Evolutionary conservation across 2,888 invertebrate genomes (phyloP), one percentile per base, ranked within the genome.

Genomic region (Acrobasis suavella): DNA sequence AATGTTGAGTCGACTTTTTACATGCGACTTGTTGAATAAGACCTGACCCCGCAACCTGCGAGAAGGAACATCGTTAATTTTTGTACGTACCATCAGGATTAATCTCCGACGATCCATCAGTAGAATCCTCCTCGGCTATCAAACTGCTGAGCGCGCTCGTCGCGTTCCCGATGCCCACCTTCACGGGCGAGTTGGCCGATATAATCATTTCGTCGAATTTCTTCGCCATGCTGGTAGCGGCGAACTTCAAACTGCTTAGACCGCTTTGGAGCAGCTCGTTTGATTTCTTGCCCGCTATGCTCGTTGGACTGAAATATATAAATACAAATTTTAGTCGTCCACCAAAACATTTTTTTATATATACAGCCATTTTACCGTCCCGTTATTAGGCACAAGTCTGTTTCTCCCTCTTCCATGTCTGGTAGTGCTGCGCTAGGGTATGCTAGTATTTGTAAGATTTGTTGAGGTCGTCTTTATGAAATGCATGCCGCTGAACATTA

Each of bases 131-230:
- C 63, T 88, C 92, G 0, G 82, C 78, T 50, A 87, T 89, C 22
- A 89, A 79, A 67, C 83, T 91, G 58, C 81, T 87, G 1, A 91
- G 55, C 0, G 89, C 91, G 60, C 85, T 90, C 0, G 91, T 90
- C 0, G 92, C 92, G 52, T 89, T 91, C 0, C 91, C 92, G 5
- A 91, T 86, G 1, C 89, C 93, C 1, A 94, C 93, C 84, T 97
- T 97, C 5, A 96, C 96, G 0, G 97, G 97, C 10, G 97, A 96
- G 70, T 96, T 97, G 0, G 96, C 96, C 2, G 97, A 97, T 73
- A 97, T 97, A 32, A 96, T 97, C 83, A 98, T 96, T 84, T 97
- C 98, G 80, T 97, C 98, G 74, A 97, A 95, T 78, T 97, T 97
- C 79, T 97, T 97, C 22, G 95, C 97, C 81, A 98, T 95, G 50